phyloP scores from a whole-genome alignment of 2,113 vertebrate species.

The Xiphophorus maculatus region DNA sequence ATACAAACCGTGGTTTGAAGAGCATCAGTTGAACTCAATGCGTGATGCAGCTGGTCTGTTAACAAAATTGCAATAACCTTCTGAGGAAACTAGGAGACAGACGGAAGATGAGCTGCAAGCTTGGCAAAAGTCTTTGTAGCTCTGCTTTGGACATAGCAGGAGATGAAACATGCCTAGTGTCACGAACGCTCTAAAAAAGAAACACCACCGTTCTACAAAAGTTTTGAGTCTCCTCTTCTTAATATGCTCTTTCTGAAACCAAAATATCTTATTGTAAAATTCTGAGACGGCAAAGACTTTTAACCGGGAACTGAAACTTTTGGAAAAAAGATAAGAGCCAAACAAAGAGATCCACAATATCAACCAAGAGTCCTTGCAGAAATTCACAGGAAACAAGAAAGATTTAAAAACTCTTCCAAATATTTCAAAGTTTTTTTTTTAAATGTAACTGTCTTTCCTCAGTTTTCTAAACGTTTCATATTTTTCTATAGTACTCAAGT shows the following conservation, averaged over 20 bases:
- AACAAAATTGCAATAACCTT: not conserved
- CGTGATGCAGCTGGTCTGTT: not conserved
- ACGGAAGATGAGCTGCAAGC: not conserved
- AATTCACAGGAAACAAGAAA: not conserved
- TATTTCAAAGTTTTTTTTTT: not conserved
- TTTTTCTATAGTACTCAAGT: not conserved
- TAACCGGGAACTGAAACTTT: not conserved
- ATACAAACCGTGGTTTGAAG: not conserved
- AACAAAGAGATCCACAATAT: no score
- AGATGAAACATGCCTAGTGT: not conserved
- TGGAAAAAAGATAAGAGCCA: not conserved
- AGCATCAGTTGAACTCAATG: not conserved
- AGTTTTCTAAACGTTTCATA: not conserved
- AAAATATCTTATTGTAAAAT: not conserved
- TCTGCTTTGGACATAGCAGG: no score
- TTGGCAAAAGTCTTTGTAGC: not conserved
- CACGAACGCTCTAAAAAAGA: not conserved
- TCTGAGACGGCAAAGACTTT: not conserved
- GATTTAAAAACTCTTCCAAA: not conserved
- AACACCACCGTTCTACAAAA: not conserved
- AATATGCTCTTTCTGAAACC: not conserved
- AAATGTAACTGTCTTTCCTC: no score
- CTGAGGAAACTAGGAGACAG: no score
- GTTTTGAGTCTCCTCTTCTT: not conserved
- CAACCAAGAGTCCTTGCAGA: no score